Conservation (phyloP, 2,113 vertebrate genomes). For the Vulpes ferrilata region DNA sequence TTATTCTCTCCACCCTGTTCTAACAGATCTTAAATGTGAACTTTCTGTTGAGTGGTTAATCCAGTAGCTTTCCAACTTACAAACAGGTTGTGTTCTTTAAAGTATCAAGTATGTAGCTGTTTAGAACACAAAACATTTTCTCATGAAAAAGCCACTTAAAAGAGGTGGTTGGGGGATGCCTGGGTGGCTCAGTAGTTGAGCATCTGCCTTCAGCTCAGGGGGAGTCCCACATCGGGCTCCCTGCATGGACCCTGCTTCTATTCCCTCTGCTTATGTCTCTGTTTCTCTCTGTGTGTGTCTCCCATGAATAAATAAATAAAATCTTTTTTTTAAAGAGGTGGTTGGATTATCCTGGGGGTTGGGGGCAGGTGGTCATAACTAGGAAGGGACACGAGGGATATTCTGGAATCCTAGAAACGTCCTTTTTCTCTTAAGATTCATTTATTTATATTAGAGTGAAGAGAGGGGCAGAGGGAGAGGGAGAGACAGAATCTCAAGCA, state of each 20-base stretch:
- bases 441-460: no score
- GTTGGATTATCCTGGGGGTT: neutral
- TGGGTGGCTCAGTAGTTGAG: no score
- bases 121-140: neutral
- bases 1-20: neutral
- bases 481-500: no score
- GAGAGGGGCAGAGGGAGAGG: no score
- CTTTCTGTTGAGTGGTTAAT: slow-evolving; percentile 16
- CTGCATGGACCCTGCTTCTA: no score
- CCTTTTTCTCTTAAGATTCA: neutral
- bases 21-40: neutral
- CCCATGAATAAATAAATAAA: no score
- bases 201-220: no score
- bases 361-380: neutral
- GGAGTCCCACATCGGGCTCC: no score
- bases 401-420: neutral
- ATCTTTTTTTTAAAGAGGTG: no score
- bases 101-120: neutral
- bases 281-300: no score
- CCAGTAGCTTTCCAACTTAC: neutral
- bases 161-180: neutral
- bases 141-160: neutral
- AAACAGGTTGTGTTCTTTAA: neutral
- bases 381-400: neutral
- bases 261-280: no score